These are phyloP conservation scores for Numenius phaeopus DNA, from an alignment of 2,797 vertebrate genomes.

Conservation along the genomic window DNA sequence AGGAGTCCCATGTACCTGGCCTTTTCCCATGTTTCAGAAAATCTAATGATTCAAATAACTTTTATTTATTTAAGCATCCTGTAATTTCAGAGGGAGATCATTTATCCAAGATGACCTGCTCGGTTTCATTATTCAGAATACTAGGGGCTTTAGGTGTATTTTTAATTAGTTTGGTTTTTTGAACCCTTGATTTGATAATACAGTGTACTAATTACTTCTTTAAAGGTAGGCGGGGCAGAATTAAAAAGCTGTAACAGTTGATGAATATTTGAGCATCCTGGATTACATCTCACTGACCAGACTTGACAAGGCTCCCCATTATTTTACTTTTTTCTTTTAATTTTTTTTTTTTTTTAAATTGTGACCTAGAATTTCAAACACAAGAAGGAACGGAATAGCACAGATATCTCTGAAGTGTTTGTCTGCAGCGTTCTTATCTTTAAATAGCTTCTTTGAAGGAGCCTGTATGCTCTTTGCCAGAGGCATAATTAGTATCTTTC, in stretches of 20 bases:
- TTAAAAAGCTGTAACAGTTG: constrained; percentile 21
- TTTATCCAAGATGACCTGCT: constrained; percentile 1
- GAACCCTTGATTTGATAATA: constrained; percentile 23
- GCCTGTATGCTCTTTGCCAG: constrained; percentile 34
- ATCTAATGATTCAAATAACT: background rate
- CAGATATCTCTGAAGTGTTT: constrained; percentile 46
- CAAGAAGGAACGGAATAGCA: background rate
- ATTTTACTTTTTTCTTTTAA: background rate
- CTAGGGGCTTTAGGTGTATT: background rate
- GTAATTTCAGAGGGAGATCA: background rate
- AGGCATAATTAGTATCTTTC: constrained; percentile 68
- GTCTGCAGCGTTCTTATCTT: constrained; percentile 60
- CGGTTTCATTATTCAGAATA: constrained; percentile 28
- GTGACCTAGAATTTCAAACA: constrained; percentile 52
- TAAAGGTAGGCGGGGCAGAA: background rate
- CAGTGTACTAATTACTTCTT: constrained; percentile 8
- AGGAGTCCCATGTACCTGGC: background rate
- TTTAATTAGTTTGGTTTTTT: constrained; percentile 45
- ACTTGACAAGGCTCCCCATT: background rate
- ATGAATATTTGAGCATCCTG: background rate
- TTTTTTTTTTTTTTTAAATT: background rate
- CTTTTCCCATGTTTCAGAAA: background rate
- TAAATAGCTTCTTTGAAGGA: constrained; percentile 64
- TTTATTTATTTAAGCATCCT: background rate
- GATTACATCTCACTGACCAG: background rate